Percentiles rank a stretch among this genome's conserved stretches.
phyloP scores from a whole-genome alignment of 2,888 invertebrate genomes.

The Catocala sponsa region DNA sequence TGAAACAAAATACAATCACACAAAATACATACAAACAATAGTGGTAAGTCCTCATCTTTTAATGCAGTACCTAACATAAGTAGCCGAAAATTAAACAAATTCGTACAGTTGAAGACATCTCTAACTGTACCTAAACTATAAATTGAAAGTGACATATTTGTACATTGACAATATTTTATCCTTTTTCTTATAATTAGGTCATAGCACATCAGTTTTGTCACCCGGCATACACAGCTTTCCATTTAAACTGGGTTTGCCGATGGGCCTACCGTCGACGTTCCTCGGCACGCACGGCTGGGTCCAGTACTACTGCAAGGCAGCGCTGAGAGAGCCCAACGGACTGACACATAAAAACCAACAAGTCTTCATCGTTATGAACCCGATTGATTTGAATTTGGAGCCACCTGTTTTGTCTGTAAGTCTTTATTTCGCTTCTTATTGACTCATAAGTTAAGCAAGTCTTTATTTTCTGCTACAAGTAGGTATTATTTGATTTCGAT shows the following conservation, averaged over 20 bases:
- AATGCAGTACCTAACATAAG: too few species aligned
- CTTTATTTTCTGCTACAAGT: too few species aligned
- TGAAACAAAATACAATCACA: too few species aligned
- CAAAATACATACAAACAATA: too few species aligned
- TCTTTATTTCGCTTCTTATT: slow-evolving; percentile 41
- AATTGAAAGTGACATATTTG: too few species aligned
- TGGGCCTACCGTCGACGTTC: slow-evolving; percentile 97
- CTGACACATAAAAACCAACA: slow-evolving; percentile 98
- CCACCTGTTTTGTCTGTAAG: slow-evolving; percentile 95
- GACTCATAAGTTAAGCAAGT: too few species aligned
- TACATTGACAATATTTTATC: too few species aligned
- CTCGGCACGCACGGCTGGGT: slow-evolving; percentile 98
- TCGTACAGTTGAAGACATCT: too few species aligned
- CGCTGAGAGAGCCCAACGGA: slow-evolving; percentile 95
- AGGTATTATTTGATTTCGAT: too few species aligned
- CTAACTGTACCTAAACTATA: too few species aligned
- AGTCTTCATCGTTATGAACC: slow-evolving; percentile 99
- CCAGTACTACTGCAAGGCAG: slow-evolving; percentile 97
- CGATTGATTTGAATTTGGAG: slow-evolving; percentile 96
- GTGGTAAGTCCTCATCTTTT: too few species aligned
- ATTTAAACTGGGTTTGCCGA: slow-evolving; percentile 96
- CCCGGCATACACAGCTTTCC: slow-evolving; percentile 98
- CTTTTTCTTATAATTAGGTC: slow-evolving; percentile 84
- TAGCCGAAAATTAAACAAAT: too few species aligned
- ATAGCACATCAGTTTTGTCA: slow-evolving; percentile 94